Base-by-base conservation (phyloP, 2,113 vertebrate species). In the Abramis brama region DNA sequence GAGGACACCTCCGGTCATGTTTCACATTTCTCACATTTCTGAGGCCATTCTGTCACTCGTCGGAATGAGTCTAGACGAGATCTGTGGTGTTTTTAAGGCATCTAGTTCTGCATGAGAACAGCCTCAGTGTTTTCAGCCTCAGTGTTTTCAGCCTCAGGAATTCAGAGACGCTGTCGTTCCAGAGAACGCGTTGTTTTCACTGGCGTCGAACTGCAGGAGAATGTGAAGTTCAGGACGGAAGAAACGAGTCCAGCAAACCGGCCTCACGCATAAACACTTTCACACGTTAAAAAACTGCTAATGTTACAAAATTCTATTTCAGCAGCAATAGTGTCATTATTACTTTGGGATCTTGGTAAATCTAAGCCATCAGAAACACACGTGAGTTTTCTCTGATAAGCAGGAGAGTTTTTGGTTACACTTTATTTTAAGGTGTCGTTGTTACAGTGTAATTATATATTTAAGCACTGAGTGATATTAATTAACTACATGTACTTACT, bases 151-250 rank as follows among this genome's bases (percentile, higher is more conserved):
- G 10, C 12, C 66, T 83, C 62, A 78, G 66, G 82, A 87, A 87
- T 87, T 87, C 52, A 75, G 50, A 71, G 50, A 64, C 33, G 23
- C 2, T 73, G 70, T 11, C 10, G 8, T 71, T 71, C 30, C 68
- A 70, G 68, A 17, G 17, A 68, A 36, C 21, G 19, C 6, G 33
- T 7, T 84, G 78, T 79, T 87, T 87, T 75, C 76, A 64, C 55
- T 87, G 89, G 87, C 76, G 75, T 52, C 25, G 4, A 47, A 73
- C 52, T 12, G 27, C 23, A 19, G 59, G 27, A 55, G 36, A 76
- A 60, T 6, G 23, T 27, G 25, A 30, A 45, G n/a, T 27, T 75
- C 73, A 45, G 73, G 5, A 52, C 52, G 6, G 5, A 19, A 2
- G n/a, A 47, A 74, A 25, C 71, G 17, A 5, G 9, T 71, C 9